Conservation (phyloP, 2,888 invertebrate species). For the Cephonodes hylas region DNA sequence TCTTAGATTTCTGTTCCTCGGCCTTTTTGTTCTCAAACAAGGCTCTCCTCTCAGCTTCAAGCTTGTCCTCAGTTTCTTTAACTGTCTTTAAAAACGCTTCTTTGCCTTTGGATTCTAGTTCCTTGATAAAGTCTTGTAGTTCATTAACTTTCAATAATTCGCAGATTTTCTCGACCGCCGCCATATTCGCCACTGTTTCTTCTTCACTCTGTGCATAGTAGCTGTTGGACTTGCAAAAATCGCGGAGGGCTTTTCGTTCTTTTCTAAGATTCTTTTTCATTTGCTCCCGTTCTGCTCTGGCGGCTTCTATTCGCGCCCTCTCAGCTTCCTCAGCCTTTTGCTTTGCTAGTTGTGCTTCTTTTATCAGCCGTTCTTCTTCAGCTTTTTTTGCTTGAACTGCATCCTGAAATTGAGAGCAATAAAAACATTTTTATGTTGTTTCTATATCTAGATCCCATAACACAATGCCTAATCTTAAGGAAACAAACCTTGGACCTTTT, state of each 20-base stretch:
- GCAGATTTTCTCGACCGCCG: conserved; percentile 95
- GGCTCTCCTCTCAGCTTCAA: conserved; percentile 88
- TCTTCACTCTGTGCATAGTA: conserved; percentile 88
- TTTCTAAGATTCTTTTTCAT: conserved; percentile 93
- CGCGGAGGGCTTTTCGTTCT: conserved; percentile 90
- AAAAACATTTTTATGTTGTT: neutral
- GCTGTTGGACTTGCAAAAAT: conserved; percentile 89
- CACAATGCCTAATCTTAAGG: no score
- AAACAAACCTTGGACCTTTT: no score
- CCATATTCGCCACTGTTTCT: conserved; percentile 91
- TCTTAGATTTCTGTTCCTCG: conserved; percentile 70
- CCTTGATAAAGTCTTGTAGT: conserved; percentile 88
- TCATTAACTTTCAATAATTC: conserved; percentile 87
- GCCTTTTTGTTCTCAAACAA: conserved; percentile 75
- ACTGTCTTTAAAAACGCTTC: conserved; percentile 85
- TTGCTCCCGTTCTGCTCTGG: conserved; percentile 92
- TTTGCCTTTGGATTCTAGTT: conserved; percentile 83
- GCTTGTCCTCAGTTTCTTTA: conserved; percentile 86
- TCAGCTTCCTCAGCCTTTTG: conserved; percentile 91
- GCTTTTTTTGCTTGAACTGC: conserved; percentile 90
- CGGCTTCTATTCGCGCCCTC: conserved; percentile 89
- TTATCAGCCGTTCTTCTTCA: conserved; percentile 89
- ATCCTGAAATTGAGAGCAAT: conserved; percentile 69
- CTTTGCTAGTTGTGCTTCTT: conserved; percentile 87
- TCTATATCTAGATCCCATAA: no score